Conservation (phyloP, 2,113 vertebrate genomes). For the Leucopternis melanops region DNA sequence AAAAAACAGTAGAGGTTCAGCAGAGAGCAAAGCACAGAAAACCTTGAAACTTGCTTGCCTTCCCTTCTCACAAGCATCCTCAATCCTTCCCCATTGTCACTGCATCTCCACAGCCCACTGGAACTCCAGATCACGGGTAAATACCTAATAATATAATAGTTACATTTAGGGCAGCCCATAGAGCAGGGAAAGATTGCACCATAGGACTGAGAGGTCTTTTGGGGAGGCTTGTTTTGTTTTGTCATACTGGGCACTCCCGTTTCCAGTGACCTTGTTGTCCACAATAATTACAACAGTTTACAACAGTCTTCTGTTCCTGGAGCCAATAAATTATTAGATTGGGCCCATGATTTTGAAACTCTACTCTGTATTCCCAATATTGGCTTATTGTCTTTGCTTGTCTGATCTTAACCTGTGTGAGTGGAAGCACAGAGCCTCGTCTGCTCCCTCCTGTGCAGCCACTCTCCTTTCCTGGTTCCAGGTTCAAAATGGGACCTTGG, state of each 20-base stretch:
- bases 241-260: neutral
- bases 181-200: neutral
- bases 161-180: neutral
- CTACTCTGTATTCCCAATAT: neutral
- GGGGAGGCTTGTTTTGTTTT: neutral
- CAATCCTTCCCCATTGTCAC: neutral
- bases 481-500: neutral
- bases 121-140: neutral
- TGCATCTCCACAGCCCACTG: neutral
- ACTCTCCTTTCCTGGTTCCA: neutral
- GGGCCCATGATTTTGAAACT: neutral
- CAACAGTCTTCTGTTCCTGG: neutral
- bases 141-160: neutral
- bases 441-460: neutral
- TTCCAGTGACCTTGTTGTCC: neutral
- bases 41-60: neutral
- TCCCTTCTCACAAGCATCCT: neutral
- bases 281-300: neutral
- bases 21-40: neutral
- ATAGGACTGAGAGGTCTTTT: neutral
- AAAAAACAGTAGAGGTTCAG: neutral
- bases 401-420: neutral
- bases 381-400: neutral
- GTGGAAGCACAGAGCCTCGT: neutral
- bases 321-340: neutral